These are phyloP conservation scores for Porites rus DNA, from an alignment of 92 coral and sea anemone genomes.

Conservation along the genomic window DNA sequence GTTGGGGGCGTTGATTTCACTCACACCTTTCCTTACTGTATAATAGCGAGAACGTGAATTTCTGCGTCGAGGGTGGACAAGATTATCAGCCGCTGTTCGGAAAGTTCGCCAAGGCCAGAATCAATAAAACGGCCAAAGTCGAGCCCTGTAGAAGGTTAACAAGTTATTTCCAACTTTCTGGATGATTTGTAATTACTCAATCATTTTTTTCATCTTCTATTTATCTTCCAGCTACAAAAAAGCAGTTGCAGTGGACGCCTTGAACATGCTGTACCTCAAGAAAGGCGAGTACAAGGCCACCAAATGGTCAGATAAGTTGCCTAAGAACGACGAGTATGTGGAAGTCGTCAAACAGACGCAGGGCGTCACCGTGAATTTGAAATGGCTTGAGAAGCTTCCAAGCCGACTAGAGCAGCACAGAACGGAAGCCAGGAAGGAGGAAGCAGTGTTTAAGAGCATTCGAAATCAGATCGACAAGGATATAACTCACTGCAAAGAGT, in stretches of 20 bases:
- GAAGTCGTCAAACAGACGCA: constrained; percentile 60
- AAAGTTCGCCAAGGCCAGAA: no score
- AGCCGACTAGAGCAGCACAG: neutral
- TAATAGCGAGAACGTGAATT: no score
- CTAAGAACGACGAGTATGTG: constrained; percentile 58
- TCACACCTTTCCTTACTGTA: no score
- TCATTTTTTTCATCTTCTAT: neutral
- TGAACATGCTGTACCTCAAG: constrained; percentile 21
- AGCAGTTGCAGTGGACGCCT: constrained; percentile 60
- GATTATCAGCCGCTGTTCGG: no score
- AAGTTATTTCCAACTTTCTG: neutral
- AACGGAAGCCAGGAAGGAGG: neutral
- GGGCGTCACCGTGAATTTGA: constrained; percentile 68
- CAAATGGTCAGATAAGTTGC: constrained; percentile 33
- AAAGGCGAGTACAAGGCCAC: constrained; percentile 6
- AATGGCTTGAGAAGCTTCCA: constrained; percentile 40
- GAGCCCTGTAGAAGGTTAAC: neutral
- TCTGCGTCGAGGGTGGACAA: no score
- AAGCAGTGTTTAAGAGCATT: constrained; percentile 25
- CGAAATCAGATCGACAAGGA: constrained; percentile 29
- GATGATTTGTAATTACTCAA: no score
- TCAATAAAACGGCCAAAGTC: no score
- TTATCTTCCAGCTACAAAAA: constrained; percentile 53
- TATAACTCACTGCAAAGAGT: constrained; percentile 38
- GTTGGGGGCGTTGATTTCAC: no score